phyloP scores from a whole-genome alignment of 2,797 vertebrate genomes.

The Neopelma chrysocephalum region DNA sequence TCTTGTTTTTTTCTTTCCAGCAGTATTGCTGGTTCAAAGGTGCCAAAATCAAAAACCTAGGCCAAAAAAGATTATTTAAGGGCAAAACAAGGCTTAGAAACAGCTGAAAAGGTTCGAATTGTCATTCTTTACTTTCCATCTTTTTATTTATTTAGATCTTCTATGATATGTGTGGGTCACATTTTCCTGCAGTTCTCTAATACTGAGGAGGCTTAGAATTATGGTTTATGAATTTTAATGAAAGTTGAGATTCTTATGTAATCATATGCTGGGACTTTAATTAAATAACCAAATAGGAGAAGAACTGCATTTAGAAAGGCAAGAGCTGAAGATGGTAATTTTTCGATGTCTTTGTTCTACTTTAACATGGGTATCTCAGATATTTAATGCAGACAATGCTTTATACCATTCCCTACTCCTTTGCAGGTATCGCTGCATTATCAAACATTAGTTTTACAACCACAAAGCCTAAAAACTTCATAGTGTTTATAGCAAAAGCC shows the following conservation, averaged over 20 bases:
- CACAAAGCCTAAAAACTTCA: fast-evolving
- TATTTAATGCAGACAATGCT: not conserved
- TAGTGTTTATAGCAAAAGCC: not conserved
- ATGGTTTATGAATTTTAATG: conserved; percentile 47
- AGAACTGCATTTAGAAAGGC: not conserved
- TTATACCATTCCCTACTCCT: not conserved
- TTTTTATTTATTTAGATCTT: not conserved
- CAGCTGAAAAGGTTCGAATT: not conserved
- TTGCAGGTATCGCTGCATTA: not conserved
- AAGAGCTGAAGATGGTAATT: not conserved
- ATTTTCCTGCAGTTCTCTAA: not conserved
- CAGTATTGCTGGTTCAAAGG: not conserved
- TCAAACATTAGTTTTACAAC: not conserved
- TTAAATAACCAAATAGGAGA: not conserved
- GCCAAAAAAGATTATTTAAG: not conserved
- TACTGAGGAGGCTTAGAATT: not conserved
- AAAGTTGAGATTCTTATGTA: conserved; percentile 14
- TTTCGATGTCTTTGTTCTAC: not conserved
- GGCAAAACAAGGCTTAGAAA: not conserved
- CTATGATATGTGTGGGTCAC: not conserved
- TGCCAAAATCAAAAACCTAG: not conserved
- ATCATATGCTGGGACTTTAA: conserved; percentile 2
- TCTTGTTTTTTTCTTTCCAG: not conserved
- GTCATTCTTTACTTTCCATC: not conserved
- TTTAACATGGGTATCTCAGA: not conserved